Conservation (phyloP, 2,113 vertebrate genomes). For the Pseudorectes ferrugineus region DNA sequence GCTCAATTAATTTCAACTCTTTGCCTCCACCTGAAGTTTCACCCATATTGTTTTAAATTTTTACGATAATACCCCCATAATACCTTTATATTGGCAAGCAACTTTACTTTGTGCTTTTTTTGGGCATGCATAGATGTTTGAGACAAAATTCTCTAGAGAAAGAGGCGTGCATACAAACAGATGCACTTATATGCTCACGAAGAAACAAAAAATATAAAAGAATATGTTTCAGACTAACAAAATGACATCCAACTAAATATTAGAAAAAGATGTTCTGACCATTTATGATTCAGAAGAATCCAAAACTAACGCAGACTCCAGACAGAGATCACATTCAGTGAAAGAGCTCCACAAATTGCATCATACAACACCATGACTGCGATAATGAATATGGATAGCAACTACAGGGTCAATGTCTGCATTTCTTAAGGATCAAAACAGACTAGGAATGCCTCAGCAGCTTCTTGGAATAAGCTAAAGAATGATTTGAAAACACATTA, state of each 20-base stretch:
- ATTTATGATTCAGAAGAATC: constrained; percentile 65
- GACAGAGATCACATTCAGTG: constrained; percentile 70
- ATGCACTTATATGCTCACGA: background rate
- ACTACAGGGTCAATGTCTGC: constrained; percentile 49
- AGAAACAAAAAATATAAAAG: constrained; percentile 23
- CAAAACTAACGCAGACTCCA: constrained; percentile 72
- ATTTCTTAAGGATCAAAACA: constrained; percentile 53
- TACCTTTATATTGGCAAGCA: background rate
- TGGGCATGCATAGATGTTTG: background rate
- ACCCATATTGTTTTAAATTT: background rate
- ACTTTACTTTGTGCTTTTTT: background rate
- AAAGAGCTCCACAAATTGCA: constrained; percentile 59
- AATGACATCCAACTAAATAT: constrained; percentile 55
- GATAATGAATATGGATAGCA: constrained; percentile 59
- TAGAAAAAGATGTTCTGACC: constrained; percentile 71
- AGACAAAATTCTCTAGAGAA: background rate
- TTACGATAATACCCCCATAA: background rate
- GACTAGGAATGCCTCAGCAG: constrained; percentile 29
- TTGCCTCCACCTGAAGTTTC: background rate
- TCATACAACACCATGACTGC: constrained; percentile 58
- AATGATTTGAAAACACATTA: background rate
- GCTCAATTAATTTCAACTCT: background rate
- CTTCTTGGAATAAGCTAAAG: constrained; percentile 42
- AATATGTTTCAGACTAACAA: background rate
- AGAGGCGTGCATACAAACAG: background rate